Conservation (phyloP, 2,888 invertebrate species). For the Eupelmus urozonus region DNA sequence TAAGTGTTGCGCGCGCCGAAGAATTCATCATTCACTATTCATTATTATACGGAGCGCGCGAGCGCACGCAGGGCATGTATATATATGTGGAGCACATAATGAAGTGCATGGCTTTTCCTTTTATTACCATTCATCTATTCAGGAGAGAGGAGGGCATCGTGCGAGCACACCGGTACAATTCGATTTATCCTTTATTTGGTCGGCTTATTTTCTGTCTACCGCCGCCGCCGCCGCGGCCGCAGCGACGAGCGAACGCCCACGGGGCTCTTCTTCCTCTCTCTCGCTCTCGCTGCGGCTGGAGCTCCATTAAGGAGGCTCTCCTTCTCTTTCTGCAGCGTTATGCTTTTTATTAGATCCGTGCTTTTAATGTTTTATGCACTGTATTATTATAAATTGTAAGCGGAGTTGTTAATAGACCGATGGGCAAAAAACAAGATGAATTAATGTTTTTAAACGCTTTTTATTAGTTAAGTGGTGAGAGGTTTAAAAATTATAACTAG, state of each 20-base stretch:
- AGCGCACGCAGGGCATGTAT: neutral
- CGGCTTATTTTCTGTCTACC: constrained; percentile 30
- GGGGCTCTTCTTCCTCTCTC: constrained; percentile 1
- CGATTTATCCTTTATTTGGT: constrained; percentile 52
- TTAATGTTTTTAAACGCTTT: too few relatives aligned
- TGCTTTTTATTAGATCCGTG: neutral
- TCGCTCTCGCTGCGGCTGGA: neutral
- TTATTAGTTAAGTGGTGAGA: too few relatives aligned
- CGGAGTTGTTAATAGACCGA: too few relatives aligned
- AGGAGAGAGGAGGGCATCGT: neutral
- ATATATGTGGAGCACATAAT: constrained; percentile 49
- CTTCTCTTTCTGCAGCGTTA: too few relatives aligned
- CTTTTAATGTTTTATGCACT: neutral
- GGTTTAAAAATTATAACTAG: neutral
- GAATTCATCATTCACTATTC: constrained; percentile 58
- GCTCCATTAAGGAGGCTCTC: constrained; percentile 24
- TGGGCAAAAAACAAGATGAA: too few relatives aligned
- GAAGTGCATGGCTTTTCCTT: constrained; percentile 52
- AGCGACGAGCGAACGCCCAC: constrained; percentile 29
- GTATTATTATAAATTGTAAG: neutral
- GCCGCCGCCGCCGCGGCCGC: neutral
- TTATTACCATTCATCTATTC: constrained; percentile 48
- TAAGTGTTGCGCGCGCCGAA: constrained; percentile 35
- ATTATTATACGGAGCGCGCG: constrained; percentile 32
- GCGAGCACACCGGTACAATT: constrained; percentile 10